Base-by-base conservation (phyloP, 2,797 vertebrate genomes). In the Sebastiscus tertius region DNA sequence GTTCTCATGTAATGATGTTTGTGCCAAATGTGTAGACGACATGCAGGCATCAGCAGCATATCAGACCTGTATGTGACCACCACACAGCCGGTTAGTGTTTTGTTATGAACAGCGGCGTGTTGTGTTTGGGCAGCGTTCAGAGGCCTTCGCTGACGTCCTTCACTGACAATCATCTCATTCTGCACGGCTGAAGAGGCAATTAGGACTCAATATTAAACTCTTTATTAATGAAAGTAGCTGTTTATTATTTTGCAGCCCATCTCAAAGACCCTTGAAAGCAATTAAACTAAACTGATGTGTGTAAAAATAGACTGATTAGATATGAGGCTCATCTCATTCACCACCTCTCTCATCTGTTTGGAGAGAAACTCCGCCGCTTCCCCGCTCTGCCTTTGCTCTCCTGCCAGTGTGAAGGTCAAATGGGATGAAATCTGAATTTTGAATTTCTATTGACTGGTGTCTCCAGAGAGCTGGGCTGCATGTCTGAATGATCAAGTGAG, bases 361-460 rank as follows among this genome's bases (percentile, higher is more conserved):
- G 62, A 79, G 62, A 56, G 54, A 79, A 66, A 84, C 73, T 75
- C 60, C 56, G 10, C 64, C 3, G 64, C 71, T 73, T 80, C 77
- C 63, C 79, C 52, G 1, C 68, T 84, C 61, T 61, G 64, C 69
- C 64, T 64, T 77, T 63, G 46, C 82, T 79, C 72, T 18, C 52
- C 77, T 36, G 78, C 76, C 82, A 61, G 64, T 82, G 73, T 89
- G 88, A 94, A 93, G 93, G 93, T 93, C 91, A 92, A 87, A 81
- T 72, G 58, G 78, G 83, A 91, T 90, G 87, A 92, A 93, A 93
- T 93, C 85, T 59, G 90, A 94, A 93, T 94, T 92, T 89, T 82
- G 80, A 90, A 89, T 92, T 89, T 88, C 73, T 87, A 87, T 90
- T 83, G 87, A 92, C 84, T 79, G 0, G 14, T 49, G 63, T 88